phyloP scores from a whole-genome alignment of 2,888 invertebrate species.

The Shargacucullia verbasci region DNA sequence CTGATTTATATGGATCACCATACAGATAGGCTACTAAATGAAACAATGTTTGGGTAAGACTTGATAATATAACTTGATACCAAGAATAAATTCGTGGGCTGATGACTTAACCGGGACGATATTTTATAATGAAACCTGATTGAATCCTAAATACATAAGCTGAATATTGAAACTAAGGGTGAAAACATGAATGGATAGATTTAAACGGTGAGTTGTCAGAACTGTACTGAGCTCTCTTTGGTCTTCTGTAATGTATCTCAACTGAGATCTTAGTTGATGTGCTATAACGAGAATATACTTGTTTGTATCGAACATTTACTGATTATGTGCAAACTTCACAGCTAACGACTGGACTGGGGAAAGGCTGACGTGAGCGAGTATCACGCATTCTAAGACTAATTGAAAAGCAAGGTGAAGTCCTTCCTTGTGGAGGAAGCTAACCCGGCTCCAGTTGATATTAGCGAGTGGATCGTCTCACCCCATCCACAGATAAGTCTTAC shows the following conservation, averaged over 20 bases:
- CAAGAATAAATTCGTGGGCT: constrained; percentile 56
- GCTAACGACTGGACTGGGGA: constrained; percentile 74
- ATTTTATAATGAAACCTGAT: constrained; percentile 27
- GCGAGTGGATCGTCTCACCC: constrained; percentile 67
- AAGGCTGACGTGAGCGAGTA: constrained; percentile 67
- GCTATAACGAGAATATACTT: constrained; percentile 32
- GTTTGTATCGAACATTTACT: constrained; percentile 53
- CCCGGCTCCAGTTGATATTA: constrained; percentile 70
- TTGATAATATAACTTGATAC: constrained; percentile 10
- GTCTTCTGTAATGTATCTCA: constrained; percentile 34
- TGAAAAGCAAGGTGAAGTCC: constrained; percentile 67
- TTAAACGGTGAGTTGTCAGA: constrained; percentile 52
- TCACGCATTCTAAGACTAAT: constrained; percentile 63
- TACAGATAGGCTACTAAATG: constrained; percentile 33
- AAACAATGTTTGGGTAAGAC: constrained; percentile 14
- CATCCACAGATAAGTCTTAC: constrained; percentile 73
- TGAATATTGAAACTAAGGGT: constrained; percentile 38
- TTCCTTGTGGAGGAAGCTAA: constrained; percentile 70
- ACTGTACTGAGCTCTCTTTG: constrained; percentile 45
- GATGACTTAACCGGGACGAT: constrained; percentile 52
- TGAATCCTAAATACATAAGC: constrained; percentile 43
- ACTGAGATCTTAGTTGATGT: constrained; percentile 45
- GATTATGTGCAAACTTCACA: constrained; percentile 79
- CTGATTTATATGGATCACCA: constrained; percentile 20
- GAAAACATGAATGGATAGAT: constrained; percentile 49